Evolutionary conservation across 2,113 vertebrate species (phyloP).

Genomic region (Limanda limanda): DNA sequence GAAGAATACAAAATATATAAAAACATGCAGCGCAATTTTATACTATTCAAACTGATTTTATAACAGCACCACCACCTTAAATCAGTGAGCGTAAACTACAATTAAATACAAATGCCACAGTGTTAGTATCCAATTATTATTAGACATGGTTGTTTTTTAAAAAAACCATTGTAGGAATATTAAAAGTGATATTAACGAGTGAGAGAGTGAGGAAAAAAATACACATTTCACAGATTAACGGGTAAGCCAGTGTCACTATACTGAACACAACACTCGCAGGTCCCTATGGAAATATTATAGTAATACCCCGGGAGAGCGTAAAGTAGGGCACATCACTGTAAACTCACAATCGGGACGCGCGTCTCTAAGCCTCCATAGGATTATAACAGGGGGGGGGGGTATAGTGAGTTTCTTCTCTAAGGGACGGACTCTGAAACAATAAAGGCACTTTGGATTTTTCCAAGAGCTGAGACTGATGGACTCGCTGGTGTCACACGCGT

Average conservation of each 20-base stretch:
- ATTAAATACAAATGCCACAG: no score
- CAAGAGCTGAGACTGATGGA: conserved; percentile 6
- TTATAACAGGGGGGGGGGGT: conserved; percentile 8
- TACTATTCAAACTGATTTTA: background rate
- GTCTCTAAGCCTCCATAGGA: conserved; percentile 48
- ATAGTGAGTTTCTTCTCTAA: conserved; percentile 25
- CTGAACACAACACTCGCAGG: conserved; percentile 34
- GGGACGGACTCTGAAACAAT: conserved; percentile 14
- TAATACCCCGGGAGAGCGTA: conserved; percentile 40
- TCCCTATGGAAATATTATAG: conserved; percentile 62
- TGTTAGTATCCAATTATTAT: no score
- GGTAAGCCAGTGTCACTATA: conserved; percentile 11
- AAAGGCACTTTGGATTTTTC: conserved; percentile 15
- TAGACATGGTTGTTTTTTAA: no score
- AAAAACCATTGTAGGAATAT: no score
- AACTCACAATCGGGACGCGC: conserved; percentile 44
- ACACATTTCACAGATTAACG: conserved; percentile 31
- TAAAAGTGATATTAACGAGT: no score
- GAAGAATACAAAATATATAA: background rate
- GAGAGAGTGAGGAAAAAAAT: background rate
- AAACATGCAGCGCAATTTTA: background rate
- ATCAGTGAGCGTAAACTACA: no score
- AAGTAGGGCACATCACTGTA: conserved; percentile 63
- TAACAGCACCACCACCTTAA: background rate
- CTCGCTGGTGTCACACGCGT: conserved; percentile 17